Evolutionary conservation across 92 coral and sea anemone species (phyloP).

Genomic region (Scolanthus callimorphus): DNA sequence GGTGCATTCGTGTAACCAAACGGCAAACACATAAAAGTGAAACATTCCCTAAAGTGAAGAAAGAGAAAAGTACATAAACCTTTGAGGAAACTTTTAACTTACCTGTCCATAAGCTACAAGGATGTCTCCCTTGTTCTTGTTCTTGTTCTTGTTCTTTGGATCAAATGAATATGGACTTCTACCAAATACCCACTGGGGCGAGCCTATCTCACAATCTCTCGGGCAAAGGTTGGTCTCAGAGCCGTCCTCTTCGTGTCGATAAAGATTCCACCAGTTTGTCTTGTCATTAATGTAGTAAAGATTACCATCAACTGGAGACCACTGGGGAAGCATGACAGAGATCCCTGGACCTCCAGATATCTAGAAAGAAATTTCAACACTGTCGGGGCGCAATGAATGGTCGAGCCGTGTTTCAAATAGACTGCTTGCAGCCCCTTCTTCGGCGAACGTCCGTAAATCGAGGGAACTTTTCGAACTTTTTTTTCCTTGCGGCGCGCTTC

Average conservation of each 20-base stretch:
- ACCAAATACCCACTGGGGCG: conserved; percentile 83
- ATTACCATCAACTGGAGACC: conserved; percentile 78
- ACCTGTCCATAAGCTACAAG: conserved; percentile 71
- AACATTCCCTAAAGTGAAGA: too few relatives aligned
- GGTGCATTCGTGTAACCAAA: too few relatives aligned
- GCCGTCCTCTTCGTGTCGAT: conserved; percentile 59
- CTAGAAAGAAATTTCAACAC: conserved; percentile 33
- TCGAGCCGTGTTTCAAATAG: too few relatives aligned
- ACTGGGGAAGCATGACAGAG: conserved; percentile 78
- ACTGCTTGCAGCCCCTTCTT: too few relatives aligned
- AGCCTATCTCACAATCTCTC: conserved; percentile 63
- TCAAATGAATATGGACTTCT: conserved; percentile 66
- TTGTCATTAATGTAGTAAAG: conserved; percentile 79
- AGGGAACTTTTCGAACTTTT: too few relatives aligned
- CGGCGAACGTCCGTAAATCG: too few relatives aligned
- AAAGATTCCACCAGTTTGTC: conserved; percentile 98
- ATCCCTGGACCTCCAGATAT: conserved; percentile 65
- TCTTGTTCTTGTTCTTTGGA: conserved; percentile 64
- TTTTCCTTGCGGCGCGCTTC: too few relatives aligned
- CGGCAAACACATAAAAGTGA: too few relatives aligned
- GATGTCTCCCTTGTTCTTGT: conserved; percentile 51
- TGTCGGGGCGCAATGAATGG: too few relatives aligned
- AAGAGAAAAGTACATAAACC: too few relatives aligned
- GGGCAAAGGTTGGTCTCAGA: conserved; percentile 76
- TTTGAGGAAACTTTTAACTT: too few relatives aligned